Evolutionary conservation across 2,888 invertebrate species (phyloP).

Genomic region (Zeuzera pyrina): DNA sequence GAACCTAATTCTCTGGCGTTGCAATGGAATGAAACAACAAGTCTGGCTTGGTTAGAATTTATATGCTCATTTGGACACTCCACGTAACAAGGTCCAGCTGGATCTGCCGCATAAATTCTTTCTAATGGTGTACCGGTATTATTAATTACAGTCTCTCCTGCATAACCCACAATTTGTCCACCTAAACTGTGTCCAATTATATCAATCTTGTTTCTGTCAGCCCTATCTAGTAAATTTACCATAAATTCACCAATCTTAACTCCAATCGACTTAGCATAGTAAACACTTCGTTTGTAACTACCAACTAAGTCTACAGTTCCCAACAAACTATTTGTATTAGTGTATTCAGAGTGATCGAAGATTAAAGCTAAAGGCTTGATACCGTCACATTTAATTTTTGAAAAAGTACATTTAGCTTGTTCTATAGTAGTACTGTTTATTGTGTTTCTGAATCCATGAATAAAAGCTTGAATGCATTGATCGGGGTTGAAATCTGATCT

Average conservation of each 20-base stretch:
- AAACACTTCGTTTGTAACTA: background rate
- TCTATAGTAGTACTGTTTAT: background rate
- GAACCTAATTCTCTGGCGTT: background rate
- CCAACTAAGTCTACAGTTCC: background rate
- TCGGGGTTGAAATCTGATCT: background rate
- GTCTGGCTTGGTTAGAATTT: background rate
- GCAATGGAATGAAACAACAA: background rate
- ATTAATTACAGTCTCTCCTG: background rate
- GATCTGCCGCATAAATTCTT: background rate
- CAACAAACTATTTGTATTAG: background rate
- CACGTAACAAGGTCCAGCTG: background rate
- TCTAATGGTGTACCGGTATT: background rate
- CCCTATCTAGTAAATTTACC: background rate
- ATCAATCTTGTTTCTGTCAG: background rate
- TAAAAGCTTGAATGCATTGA: background rate
- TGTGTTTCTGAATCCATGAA: background rate
- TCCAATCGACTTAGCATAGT: background rate
- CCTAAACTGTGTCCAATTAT: conserved; percentile 1
- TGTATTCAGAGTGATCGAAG: background rate
- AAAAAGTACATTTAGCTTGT: background rate
- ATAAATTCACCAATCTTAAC: background rate
- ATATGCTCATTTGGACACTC: background rate
- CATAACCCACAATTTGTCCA: background rate
- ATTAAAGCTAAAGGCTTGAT: background rate
- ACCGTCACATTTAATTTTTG: background rate